Evolutionary conservation across 2,797 vertebrate species (phyloP).

Genomic region (Nannoperca obscura): DNA sequence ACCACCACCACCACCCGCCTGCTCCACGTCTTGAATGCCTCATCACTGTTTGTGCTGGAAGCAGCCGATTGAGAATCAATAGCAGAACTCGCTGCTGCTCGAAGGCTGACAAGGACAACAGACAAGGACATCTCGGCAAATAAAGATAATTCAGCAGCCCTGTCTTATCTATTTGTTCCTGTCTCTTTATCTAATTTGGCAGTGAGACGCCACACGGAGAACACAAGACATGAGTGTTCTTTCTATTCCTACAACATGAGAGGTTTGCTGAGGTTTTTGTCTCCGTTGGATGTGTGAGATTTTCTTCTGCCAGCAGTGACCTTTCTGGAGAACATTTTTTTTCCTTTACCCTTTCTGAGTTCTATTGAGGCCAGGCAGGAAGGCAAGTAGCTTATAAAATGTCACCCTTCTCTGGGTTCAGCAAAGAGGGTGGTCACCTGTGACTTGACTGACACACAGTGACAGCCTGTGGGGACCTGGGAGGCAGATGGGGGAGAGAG

Average conservation of each 20-base stretch:
- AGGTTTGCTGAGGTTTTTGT: slow-evolving; percentile 36
- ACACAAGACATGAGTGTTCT: slow-evolving; percentile 20
- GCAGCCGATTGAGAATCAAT: slow-evolving; percentile 78
- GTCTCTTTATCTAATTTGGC: slow-evolving; percentile 77
- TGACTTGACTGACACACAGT: slow-evolving; percentile 74
- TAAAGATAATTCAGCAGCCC: slow-evolving; percentile 70
- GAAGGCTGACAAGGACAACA: slow-evolving; percentile 71
- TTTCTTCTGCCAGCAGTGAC: slow-evolving; percentile 60
- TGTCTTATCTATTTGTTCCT: slow-evolving; percentile 74
- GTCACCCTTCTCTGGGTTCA: slow-evolving; percentile 55
- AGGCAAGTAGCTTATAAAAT: slow-evolving; percentile 61
- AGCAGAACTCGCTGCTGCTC: slow-evolving; percentile 49
- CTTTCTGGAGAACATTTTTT: slow-evolving; percentile 59
- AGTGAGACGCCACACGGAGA: slow-evolving; percentile 32
- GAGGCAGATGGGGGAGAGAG: slow-evolving; percentile 48
- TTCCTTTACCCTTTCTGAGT: slow-evolving; percentile 53
- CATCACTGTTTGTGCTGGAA: slow-evolving; percentile 57
- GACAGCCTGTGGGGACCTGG: slow-evolving; percentile 48
- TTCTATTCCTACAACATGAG: slow-evolving; percentile 29
- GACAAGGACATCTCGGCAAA: slow-evolving; percentile 79
- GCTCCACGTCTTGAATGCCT: slow-evolving; percentile 37
- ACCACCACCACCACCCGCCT: slow-evolving; percentile 27
- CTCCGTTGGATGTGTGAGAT: slow-evolving; percentile 47
- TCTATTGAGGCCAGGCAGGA: slow-evolving; percentile 51
- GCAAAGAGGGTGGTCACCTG: slow-evolving; percentile 70